Percentiles rank a stretch among this genome's conserved stretches.
Conservation (phyloP, 2,888 invertebrate species). For the Ferrisia virgata region DNA sequence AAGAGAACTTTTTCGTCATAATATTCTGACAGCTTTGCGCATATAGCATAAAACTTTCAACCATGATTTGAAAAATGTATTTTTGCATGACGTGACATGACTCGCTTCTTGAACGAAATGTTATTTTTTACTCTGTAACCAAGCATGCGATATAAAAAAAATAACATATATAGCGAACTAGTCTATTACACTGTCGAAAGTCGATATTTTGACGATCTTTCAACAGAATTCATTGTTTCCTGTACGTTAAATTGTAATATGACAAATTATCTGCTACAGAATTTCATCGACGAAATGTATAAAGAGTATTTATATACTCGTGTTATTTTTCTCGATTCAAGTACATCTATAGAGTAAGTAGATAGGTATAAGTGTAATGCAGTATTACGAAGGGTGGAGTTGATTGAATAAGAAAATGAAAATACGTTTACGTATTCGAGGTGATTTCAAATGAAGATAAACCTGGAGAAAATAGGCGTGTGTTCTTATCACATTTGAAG, state of each 20-base stretch:
- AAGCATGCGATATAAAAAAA: not conserved
- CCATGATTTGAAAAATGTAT: conserved; percentile 1
- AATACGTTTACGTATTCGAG: no score
- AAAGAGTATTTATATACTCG: not conserved
- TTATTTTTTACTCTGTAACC: not conserved
- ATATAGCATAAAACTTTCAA: not conserved
- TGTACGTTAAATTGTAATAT: not conserved
- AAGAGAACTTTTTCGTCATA: not conserved
- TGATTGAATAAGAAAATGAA: not conserved
- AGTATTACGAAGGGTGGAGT: no score
- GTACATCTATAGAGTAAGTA: no score
- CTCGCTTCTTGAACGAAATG: not conserved
- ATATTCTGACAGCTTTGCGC: not conserved
- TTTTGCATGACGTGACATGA: not conserved
- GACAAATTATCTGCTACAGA: not conserved
- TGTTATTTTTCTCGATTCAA: not conserved
- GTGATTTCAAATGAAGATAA: no score
- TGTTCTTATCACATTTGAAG: not conserved
- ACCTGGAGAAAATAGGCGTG: not conserved
- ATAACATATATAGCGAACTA: not conserved
- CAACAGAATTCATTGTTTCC: not conserved
- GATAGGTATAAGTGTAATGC: no score
- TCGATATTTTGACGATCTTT: not conserved
- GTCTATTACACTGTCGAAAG: not conserved
- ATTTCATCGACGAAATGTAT: not conserved